Evolutionary conservation across 2,113 vertebrate species (phyloP), one percentile per base, ranked within the genome.

Genomic region (Poecilia latipinna): DNA sequence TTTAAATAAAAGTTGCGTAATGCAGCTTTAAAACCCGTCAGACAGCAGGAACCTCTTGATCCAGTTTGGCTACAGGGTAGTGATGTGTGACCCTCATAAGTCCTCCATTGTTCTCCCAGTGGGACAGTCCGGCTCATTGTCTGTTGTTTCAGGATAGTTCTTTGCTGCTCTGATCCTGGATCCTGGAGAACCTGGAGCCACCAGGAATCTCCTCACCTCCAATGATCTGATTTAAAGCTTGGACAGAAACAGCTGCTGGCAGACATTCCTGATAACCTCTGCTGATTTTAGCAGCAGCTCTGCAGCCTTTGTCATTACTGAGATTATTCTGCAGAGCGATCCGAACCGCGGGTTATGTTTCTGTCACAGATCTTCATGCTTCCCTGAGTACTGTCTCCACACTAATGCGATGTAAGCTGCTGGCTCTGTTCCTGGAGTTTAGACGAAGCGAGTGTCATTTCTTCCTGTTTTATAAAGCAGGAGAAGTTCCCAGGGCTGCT

Each of bases 401-500:
- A 31, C 61, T 82, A 62, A 81, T 84, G 17, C 12, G 1, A 71
- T 69, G 61, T 31, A 75, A 68, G 72, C 78, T 79, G 39, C 61
- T 4, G 63, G 70, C 65, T 82, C 42, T 65, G 69, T 74, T 85
- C 35, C 67, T 78, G 13, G 75, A 80, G 64, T 86, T 86, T 72
- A n/a, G n/a, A 48, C 1, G 17, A 7, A 48, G 44, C 62, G 44
- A 70, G 17, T 70, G 37, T 68, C 57, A 78, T 60, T 77, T 64
- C 64, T 82, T 32, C 39, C n/a, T 85, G 54, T 81, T 42, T 54
- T 79, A 37, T 78, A 48, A 4, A 3, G 48, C 32, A 70, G 39
- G 13, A 42, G 63, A 71, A 29, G 65, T 66, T 84, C 80, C 80
- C 74, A 70, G 79, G 76, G 85, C 73, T 72, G 73, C 79, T 72